These are phyloP conservation scores for Brachionus plicatilis DNA, from an alignment of 1,140 invertebrate species.

Conservation along the genomic window DNA sequence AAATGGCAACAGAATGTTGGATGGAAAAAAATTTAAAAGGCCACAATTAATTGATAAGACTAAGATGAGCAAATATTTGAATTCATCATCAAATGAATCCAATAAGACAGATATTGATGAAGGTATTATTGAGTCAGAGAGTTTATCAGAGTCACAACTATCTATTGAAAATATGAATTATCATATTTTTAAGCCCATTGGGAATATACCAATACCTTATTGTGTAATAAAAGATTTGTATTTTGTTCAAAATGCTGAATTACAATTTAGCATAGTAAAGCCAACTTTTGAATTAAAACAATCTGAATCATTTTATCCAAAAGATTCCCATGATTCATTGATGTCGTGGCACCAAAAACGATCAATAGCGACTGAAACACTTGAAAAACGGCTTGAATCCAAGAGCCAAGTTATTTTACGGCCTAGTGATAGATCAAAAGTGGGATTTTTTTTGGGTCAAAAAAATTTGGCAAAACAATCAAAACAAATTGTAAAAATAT, in stretches of 20 bases:
- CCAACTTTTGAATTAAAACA: neutral
- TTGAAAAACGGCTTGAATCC: neutral
- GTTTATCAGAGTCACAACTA: neutral
- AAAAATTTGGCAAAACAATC: neutral
- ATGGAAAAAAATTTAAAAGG: conserved; percentile 24
- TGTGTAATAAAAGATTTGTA: neutral
- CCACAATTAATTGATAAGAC: conserved; percentile 8
- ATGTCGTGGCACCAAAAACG: neutral
- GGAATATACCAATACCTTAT: neutral
- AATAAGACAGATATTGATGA: neutral
- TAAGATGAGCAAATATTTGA: conserved; percentile 7
- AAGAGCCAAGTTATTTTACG: neutral
- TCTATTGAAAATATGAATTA: neutral
- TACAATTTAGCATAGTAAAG: neutral
- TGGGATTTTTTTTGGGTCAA: neutral
- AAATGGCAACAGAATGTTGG: neutral
- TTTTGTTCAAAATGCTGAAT: neutral
- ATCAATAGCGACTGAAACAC: neutral
- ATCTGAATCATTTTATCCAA: neutral
- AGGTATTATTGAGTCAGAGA: neutral
- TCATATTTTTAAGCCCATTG: neutral
- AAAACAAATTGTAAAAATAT: neutral
- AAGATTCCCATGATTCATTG: neutral
- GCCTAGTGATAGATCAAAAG: neutral
- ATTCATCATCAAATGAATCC: neutral